Conservation (phyloP, 2,888 invertebrate species). For the Pegoplata infirma region DNA sequence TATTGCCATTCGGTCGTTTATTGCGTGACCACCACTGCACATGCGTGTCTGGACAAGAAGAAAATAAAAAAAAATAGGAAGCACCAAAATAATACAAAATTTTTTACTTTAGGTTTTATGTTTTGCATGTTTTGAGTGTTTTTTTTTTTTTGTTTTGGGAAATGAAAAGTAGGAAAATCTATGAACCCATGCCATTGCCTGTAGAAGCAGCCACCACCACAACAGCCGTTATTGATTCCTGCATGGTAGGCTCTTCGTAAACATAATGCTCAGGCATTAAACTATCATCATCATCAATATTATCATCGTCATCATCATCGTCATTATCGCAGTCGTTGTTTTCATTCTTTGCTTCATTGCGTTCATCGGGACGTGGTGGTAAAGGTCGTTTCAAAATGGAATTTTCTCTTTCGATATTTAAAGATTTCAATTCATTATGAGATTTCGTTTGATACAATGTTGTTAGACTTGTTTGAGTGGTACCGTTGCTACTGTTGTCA, state of each 20-base stretch:
- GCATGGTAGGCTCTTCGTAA: conserved; percentile 63
- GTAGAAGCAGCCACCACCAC: conserved; percentile 66
- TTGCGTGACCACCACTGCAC: conserved; percentile 78
- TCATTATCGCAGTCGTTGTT: conserved; percentile 55
- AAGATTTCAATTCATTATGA: conserved; percentile 54
- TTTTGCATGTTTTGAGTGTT: conserved; percentile 25
- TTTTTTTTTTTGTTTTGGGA: conserved; percentile 31
- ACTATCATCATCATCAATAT: conserved; percentile 58
- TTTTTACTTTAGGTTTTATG: conserved; percentile 33
- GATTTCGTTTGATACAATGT: conserved; percentile 63
- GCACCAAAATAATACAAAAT: conserved; percentile 39
- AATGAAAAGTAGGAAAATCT: conserved; percentile 40
- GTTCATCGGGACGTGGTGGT: conserved; percentile 53
- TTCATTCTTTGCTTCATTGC: conserved; percentile 52
- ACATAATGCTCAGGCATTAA: conserved; percentile 59
- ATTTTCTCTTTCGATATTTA: conserved; percentile 57
- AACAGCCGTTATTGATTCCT: conserved; percentile 64
- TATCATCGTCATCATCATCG: conserved; percentile 53
- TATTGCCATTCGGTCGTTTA: conserved; percentile 74
- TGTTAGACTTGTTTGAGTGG: conserved; percentile 65
- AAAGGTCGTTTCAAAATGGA: conserved; percentile 58
- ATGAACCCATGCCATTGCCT: conserved; percentile 57
- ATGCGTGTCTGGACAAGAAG: conserved; percentile 73
- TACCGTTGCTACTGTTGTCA: conserved; percentile 66
- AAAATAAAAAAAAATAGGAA: conserved; percentile 47